These are phyloP conservation scores for Oppia nitens DNA, from an alignment of 1,140 invertebrate genomes.

Conservation along the genomic window DNA sequence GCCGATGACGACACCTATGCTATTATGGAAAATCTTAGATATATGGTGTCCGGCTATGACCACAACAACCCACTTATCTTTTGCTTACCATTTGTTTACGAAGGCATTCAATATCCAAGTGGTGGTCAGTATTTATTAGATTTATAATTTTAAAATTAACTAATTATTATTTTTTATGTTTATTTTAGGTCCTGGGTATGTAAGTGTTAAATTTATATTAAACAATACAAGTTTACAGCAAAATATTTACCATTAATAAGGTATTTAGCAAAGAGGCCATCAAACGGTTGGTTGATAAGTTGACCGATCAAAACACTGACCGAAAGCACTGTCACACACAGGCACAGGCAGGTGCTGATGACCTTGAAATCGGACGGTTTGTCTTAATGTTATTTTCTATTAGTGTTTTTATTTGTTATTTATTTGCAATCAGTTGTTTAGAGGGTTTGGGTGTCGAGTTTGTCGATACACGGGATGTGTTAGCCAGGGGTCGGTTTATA, in stretches of 20 bases:
- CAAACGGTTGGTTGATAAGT: not conserved
- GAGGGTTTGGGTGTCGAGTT: constrained; percentile 17
- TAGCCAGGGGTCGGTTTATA: constrained; percentile 20
- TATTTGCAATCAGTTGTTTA: constrained; percentile 50
- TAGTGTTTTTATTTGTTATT: constrained; percentile 36
- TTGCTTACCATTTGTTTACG: constrained; percentile 25
- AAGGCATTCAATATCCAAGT: not conserved
- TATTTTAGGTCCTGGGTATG: not conserved
- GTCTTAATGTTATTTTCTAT: not conserved
- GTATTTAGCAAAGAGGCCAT: not conserved
- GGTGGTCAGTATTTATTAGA: not conserved
- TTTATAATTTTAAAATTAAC: not conserved
- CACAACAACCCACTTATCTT: constrained; percentile 20
- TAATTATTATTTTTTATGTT: not conserved
- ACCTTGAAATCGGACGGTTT: not conserved
- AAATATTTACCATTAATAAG: not conserved
- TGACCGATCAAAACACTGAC: not conserved
- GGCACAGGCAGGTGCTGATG: not conserved
- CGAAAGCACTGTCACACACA: not conserved
- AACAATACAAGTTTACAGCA: not conserved
- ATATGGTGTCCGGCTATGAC: constrained; percentile 23
- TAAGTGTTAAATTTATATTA: not conserved
- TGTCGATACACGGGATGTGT: constrained; percentile 18
- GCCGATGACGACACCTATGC: constrained; percentile 28
- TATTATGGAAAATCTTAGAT: constrained; percentile 27